Conservation (phyloP, 2,797 vertebrate species). For the Tragelaphus oryx region DNA sequence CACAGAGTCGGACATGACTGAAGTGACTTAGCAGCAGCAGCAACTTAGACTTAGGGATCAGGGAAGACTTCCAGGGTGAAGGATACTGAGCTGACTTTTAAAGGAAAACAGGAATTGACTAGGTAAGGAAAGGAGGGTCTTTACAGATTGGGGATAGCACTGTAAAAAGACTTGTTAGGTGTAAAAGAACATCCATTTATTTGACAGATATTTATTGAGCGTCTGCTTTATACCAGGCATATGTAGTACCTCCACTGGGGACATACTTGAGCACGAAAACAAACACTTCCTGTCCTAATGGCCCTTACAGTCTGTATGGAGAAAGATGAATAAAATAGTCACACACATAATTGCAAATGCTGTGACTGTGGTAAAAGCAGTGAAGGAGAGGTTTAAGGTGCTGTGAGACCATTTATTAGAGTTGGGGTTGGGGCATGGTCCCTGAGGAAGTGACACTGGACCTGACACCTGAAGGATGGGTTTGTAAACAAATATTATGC, state of each 20-base stretch:
- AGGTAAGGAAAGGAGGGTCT: not conserved
- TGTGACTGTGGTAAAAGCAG: not conserved
- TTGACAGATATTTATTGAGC: not conserved
- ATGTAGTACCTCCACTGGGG: not conserved
- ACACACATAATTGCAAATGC: not conserved
- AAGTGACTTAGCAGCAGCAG: no score
- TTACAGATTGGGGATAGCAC: not conserved
- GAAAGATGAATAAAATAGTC: not conserved
- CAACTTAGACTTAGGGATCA: not conserved
- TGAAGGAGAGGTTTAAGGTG: not conserved
- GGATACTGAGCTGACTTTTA: not conserved
- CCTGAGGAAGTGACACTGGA: not conserved
- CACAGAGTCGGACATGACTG: no score
- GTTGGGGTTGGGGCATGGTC: not conserved
- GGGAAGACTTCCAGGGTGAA: not conserved
- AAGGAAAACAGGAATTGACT: not conserved
- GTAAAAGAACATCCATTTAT: not conserved
- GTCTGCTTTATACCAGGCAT: not conserved
- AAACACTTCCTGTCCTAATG: not conserved
- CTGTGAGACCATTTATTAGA: not conserved
- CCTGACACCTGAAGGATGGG: not conserved
- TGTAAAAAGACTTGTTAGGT: not conserved
- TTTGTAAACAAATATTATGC: not conserved
- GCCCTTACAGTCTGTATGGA: not conserved
- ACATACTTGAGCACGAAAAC: not conserved